Evolutionary conservation across 2,888 invertebrate genomes (phyloP).

Genomic region (Thymelicus sylvestris): DNA sequence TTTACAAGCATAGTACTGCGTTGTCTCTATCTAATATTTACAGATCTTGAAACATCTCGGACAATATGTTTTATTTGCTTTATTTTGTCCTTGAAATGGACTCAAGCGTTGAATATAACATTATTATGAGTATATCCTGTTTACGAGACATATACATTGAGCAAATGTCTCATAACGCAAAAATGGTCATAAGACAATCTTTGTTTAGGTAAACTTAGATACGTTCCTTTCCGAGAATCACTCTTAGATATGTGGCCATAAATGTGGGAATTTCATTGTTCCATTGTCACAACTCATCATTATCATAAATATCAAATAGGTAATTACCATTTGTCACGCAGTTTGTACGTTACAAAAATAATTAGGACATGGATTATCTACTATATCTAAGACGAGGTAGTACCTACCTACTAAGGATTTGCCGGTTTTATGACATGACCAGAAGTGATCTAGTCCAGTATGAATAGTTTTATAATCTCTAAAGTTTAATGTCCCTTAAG

Average conservation of each 20-base stretch:
- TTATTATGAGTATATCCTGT: conserved; percentile 17
- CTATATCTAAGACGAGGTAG: not conserved
- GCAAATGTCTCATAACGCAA: conserved; percentile 27
- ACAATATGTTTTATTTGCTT: not conserved
- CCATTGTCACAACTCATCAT: conserved; percentile 74
- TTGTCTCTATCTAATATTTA: conserved; percentile 7
- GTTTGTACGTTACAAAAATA: conserved; percentile 43
- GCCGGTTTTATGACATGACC: too few species aligned
- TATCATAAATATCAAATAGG: conserved; percentile 58
- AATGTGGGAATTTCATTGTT: conserved; percentile 80
- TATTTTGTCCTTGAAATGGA: conserved; percentile 10
- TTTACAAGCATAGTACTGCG: too few species aligned
- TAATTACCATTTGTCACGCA: conserved; percentile 68
- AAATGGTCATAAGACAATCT: conserved; percentile 18
- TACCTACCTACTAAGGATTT: too few species aligned
- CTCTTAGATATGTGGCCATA: conserved; percentile 60
- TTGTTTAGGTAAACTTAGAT: conserved; percentile 41
- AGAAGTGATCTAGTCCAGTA: too few species aligned
- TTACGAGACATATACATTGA: conserved; percentile 15
- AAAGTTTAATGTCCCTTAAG: too few species aligned
- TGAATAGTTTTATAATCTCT: too few species aligned
- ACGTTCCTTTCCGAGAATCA: conserved; percentile 63
- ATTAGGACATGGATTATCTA: conserved; percentile 28
- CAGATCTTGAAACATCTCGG: not conserved
- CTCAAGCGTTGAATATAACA: not conserved